phyloP scores from a whole-genome alignment of 1,140 invertebrate genomes.

The Rhagoletis pomonella region DNA sequence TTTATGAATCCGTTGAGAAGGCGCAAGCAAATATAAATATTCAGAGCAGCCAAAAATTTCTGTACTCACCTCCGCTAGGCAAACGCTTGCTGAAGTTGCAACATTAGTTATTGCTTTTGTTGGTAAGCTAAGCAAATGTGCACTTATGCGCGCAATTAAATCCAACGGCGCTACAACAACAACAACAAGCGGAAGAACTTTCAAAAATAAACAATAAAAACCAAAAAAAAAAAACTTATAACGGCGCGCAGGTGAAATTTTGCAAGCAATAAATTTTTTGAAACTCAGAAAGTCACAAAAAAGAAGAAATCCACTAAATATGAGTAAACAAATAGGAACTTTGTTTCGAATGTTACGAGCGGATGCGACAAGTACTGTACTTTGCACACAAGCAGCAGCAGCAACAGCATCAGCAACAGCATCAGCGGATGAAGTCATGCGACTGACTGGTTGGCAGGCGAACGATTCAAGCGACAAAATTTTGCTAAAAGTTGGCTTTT shows the following conservation, averaged over 20 bases:
- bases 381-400: not conserved
- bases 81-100: not conserved
- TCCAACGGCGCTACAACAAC: slow-evolving; percentile 29
- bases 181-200: not conserved
- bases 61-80: not conserved
- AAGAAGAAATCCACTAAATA: slow-evolving; percentile 20
- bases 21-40: slow-evolving; percentile 25
- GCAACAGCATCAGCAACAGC: not conserved
- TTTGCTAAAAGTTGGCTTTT: not conserved
- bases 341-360: not conserved
- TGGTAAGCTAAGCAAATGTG: slow-evolving; percentile 2
- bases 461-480: slow-evolving; percentile 37
- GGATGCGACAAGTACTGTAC: slow-evolving; percentile 5
- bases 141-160: slow-evolving; percentile 49
- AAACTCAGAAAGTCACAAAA: not conserved
- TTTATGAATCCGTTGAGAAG: slow-evolving; percentile 65
- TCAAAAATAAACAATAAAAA: not conserved
- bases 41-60: slow-evolving; percentile 11
- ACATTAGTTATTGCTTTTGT: slow-evolving; percentile 17
- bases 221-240: not conserved
- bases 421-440: slow-evolving; percentile 17
- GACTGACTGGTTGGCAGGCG: not conserved
- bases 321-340: slow-evolving; percentile 48
- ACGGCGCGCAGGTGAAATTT: slow-evolving; percentile 54
- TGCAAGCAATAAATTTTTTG: slow-evolving; percentile 53